Conservation (phyloP, 1,140 invertebrate species). For the Papilio dardanus region DNA sequence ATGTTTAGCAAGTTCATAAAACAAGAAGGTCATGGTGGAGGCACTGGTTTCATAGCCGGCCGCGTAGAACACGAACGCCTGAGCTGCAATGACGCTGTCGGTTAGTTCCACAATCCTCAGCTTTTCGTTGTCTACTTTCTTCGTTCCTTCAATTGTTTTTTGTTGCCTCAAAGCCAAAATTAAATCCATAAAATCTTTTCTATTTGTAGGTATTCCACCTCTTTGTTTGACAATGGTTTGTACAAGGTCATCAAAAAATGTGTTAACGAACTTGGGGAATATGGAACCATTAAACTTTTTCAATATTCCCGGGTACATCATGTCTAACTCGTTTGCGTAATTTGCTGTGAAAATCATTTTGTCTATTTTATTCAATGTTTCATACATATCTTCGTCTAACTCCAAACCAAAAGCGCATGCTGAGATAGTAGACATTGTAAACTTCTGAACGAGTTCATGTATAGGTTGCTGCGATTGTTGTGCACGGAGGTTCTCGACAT, state of each 20-base stretch:
- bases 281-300: conserved; percentile 43
- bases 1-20: conserved; percentile 66
- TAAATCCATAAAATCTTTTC: conserved; percentile 30
- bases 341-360: background rate
- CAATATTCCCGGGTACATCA: conserved; percentile 48
- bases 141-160: conserved; percentile 19
- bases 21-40: conserved; percentile 43
- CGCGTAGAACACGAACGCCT: conserved; percentile 64
- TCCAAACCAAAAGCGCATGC: conserved; percentile 43
- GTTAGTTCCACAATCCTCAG: conserved; percentile 40
- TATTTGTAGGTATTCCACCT: conserved; percentile 30
- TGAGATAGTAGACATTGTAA: conserved; percentile 42
- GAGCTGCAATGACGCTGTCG: conserved; percentile 61
- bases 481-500: conserved; percentile 15
- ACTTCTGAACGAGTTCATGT: conserved; percentile 38
- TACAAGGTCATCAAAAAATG: conserved; percentile 46
- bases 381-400: conserved; percentile 33
- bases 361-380: conserved; percentile 41
- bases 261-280: conserved; percentile 33
- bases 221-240: conserved; percentile 38
- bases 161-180: conserved; percentile 59
- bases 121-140: conserved; percentile 21
- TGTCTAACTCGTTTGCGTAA: conserved; percentile 41
- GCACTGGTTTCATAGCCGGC: conserved; percentile 62
- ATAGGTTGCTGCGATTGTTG: conserved; percentile 34